A percentile compares a stretch with the other conserved stretches of the same genome.
Evolutionary conservation across 2,888 invertebrate species (phyloP).

Genomic region (Drosophila crucigera): DNA sequence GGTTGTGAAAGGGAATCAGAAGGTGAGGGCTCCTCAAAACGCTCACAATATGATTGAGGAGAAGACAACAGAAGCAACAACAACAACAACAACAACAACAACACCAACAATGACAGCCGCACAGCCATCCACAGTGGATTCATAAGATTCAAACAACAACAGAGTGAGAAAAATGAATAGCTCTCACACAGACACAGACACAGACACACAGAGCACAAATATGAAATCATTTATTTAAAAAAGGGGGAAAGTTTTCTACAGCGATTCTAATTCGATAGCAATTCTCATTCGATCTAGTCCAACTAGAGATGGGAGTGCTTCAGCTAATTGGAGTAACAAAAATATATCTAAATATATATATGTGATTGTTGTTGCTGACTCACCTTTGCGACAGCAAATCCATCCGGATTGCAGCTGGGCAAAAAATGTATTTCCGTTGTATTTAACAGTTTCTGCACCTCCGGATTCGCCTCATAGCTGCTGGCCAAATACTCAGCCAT

Average conservation of each 20-base stretch:
- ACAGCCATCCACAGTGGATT: not conserved
- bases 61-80: conserved; percentile 2
- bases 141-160: not conserved
- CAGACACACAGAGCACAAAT: not conserved
- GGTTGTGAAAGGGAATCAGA: conserved; percentile 36
- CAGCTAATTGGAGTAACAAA: not conserved
- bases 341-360: not conserved
- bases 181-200: not conserved
- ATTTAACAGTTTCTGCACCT: conserved; percentile 88
- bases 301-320: not conserved
- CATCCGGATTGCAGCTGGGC: conserved; percentile 99
- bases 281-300: not conserved
- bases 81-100: not conserved
- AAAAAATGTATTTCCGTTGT: conserved; percentile 96
- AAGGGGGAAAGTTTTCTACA: not conserved
- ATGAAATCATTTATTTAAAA: not conserved
- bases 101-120: conserved; percentile 1
- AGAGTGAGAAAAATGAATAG: too few species aligned
- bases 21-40: not conserved
- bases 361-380: conserved; percentile 38
- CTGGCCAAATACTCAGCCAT: conserved; percentile 92
- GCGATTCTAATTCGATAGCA: not conserved
- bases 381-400: conserved; percentile 93
- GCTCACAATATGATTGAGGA: conserved; percentile 1
- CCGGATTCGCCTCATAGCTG: conserved; percentile 89